Evolutionary conservation across 2,113 vertebrate genomes (phyloP).

Genomic region (Otus sunia): DNA sequence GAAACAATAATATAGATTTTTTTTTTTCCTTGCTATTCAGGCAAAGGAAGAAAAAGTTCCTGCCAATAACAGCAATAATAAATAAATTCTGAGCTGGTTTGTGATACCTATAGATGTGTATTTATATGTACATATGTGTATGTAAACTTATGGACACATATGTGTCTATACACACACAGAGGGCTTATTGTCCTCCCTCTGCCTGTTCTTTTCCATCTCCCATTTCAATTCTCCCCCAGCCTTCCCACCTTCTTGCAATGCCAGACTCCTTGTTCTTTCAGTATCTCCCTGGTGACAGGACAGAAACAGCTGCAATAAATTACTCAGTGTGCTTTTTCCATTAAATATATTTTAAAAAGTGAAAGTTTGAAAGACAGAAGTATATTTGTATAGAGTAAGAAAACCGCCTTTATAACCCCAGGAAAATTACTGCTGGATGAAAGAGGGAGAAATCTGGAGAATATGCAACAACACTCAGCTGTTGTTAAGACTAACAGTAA

Average conservation of each 20-base stretch:
- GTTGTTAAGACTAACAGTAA: not conserved
- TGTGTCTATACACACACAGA: not conserved
- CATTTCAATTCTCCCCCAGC: slow-evolving; percentile 2
- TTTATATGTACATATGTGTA: not conserved
- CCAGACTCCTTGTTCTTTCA: not conserved
- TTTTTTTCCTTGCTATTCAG: not conserved
- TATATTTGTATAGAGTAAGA: slow-evolving; percentile 13
- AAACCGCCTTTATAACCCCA: not conserved
- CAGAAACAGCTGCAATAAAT: slow-evolving; percentile 48
- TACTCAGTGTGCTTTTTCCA: not conserved
- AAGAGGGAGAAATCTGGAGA: not conserved
- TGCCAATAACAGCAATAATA: not conserved
- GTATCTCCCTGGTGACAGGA: slow-evolving; percentile 30
- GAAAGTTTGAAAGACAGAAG: slow-evolving; percentile 33
- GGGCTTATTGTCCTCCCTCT: not conserved
- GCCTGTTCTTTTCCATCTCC: not conserved
- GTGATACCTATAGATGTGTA: not conserved
- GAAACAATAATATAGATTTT: slow-evolving; percentile 35
- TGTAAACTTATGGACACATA: not conserved
- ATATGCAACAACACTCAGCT: not conserved
- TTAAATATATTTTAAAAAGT: slow-evolving; percentile 34
- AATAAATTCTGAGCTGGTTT: not conserved
- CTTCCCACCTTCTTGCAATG: slow-evolving; percentile 2
- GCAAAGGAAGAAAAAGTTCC: not conserved
- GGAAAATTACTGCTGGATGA: not conserved